These are phyloP conservation scores for Elaeidobius kamerunicus DNA, from an alignment of 2,888 invertebrate genomes.

Conservation along the genomic window DNA sequence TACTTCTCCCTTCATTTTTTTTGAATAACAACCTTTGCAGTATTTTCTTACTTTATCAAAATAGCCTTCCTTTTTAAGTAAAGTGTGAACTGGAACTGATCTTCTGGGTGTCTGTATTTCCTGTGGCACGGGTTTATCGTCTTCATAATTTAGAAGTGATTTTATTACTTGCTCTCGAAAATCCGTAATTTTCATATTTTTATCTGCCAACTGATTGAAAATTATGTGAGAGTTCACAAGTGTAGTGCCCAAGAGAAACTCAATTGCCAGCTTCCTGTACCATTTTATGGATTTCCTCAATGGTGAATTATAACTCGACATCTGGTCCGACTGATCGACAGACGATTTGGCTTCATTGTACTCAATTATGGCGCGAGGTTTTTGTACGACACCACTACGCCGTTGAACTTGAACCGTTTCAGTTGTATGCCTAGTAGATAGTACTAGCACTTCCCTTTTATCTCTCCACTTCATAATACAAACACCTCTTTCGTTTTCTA, in stretches of 20 bases:
- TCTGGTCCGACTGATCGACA: slow-evolving; percentile 37
- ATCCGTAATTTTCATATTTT: slow-evolving; percentile 23
- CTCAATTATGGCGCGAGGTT: slow-evolving; percentile 24
- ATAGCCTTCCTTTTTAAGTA: slow-evolving; percentile 20
- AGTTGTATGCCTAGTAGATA: slow-evolving; percentile 37
- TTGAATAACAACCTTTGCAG: slow-evolving; percentile 33
- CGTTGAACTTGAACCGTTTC: slow-evolving; percentile 31
- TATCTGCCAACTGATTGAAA: slow-evolving; percentile 17
- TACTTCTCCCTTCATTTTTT: slow-evolving; percentile 2
- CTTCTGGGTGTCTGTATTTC: slow-evolving; percentile 7
- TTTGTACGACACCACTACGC: slow-evolving; percentile 22
- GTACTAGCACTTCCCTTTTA: slow-evolving; percentile 39
- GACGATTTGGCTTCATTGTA: slow-evolving; percentile 38
- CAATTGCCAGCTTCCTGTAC: slow-evolving; percentile 36
- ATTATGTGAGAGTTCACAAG: slow-evolving; percentile 31
- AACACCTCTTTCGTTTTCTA: slow-evolving; percentile 29
- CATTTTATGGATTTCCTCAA: slow-evolving; percentile 35
- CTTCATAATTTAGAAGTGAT: slow-evolving; percentile 24
- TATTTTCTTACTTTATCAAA: slow-evolving; percentile 27
- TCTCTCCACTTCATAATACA: slow-evolving; percentile 40
- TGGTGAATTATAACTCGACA: slow-evolving; percentile 33
- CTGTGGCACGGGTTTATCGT: slow-evolving; percentile 7
- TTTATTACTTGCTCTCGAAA: slow-evolving; percentile 24
- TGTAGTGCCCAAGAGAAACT: slow-evolving; percentile 30
- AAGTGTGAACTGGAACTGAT: slow-evolving; percentile 11